Evolutionary conservation across 2,797 vertebrate species (phyloP).

Genomic region (Crenichthys baileyi): DNA sequence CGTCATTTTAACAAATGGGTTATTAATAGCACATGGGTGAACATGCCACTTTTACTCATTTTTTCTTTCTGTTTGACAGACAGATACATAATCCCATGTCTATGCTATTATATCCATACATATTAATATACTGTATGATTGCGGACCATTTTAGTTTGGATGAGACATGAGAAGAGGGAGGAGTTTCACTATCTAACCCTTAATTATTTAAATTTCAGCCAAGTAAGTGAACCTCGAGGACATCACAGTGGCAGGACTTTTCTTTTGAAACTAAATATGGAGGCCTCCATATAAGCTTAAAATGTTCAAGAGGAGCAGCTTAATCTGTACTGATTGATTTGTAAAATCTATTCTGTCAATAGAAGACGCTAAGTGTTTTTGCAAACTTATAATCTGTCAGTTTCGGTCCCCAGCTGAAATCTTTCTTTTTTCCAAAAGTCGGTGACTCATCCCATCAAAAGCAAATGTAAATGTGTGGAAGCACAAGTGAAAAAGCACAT

Average conservation of each 20-base stretch:
- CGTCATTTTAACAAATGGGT: constrained; percentile 55
- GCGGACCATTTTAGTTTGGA: constrained; percentile 41
- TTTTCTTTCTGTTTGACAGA: constrained; percentile 17
- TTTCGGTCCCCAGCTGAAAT: constrained; percentile 38
- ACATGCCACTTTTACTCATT: background rate
- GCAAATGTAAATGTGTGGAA: constrained; percentile 20
- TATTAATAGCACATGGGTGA: constrained; percentile 51
- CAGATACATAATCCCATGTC: constrained; percentile 4
- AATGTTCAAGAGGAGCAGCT: constrained; percentile 25
- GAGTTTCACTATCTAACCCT: constrained; percentile 35
- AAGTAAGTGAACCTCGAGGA: constrained; percentile 26
- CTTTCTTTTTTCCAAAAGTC: constrained; percentile 19
- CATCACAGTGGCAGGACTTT: constrained; percentile 13
- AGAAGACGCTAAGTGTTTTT: background rate
- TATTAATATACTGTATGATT: constrained; percentile 36
- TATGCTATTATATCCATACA: constrained; percentile 34
- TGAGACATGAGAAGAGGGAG: constrained; percentile 36
- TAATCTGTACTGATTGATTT: constrained; percentile 18
- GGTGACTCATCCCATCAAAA: constrained; percentile 17
- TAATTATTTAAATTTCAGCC: constrained; percentile 49
- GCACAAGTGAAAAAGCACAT: constrained; percentile 8
- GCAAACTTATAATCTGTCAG: constrained; percentile 18
- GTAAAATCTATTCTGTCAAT: constrained; percentile 18
- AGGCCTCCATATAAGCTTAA: constrained; percentile 7
- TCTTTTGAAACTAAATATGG: constrained; percentile 8